phyloP scores from a whole-genome alignment of 1,140 invertebrate species.

The Drosophila kanapiae region DNA sequence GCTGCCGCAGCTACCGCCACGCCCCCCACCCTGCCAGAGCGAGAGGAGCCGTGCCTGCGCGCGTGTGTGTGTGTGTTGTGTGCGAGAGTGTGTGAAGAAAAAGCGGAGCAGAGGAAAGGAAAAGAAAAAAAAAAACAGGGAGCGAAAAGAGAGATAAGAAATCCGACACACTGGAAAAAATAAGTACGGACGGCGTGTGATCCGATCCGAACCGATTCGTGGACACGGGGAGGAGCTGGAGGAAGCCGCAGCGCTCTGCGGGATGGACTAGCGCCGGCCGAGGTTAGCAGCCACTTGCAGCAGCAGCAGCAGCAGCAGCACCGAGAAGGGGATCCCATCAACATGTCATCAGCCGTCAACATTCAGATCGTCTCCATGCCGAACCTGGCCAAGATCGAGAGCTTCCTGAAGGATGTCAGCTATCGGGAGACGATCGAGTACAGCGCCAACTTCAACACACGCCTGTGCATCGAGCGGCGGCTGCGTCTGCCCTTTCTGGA shows the following conservation, averaged over 20 bases:
- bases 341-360: conserved; percentile 86
- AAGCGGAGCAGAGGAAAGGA: conserved; percentile 17
- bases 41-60: conserved; percentile 4
- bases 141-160: conserved; percentile 49
- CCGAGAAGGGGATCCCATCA: conserved; percentile 4
- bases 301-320: conserved; percentile 1
- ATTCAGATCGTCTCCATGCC: conserved; percentile 90
- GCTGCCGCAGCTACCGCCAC: conserved; percentile 18
- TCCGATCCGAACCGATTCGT: background rate
- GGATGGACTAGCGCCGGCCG: conserved; percentile 29
- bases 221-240: background rate
- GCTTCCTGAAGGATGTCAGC: conserved; percentile 93
- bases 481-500: conserved; percentile 97
- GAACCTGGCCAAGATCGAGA: conserved; percentile 92
- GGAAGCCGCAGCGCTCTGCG: conserved; percentile 22
- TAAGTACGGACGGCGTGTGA: background rate
- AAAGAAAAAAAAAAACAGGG: conserved; percentile 36
- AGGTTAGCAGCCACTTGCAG: conserved; percentile 14
- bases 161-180: conserved; percentile 31
- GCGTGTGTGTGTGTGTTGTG: conserved; percentile 1
- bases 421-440: conserved; percentile 97
- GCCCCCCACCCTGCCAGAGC: conserved; percentile 19
- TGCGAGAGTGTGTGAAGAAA: conserved; percentile 16
- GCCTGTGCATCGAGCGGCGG: conserved; percentile 95
- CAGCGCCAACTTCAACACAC: conserved; percentile 96